Evolutionary conservation across 2,113 vertebrate species (phyloP).

Genomic region (Archilochus colubris): DNA sequence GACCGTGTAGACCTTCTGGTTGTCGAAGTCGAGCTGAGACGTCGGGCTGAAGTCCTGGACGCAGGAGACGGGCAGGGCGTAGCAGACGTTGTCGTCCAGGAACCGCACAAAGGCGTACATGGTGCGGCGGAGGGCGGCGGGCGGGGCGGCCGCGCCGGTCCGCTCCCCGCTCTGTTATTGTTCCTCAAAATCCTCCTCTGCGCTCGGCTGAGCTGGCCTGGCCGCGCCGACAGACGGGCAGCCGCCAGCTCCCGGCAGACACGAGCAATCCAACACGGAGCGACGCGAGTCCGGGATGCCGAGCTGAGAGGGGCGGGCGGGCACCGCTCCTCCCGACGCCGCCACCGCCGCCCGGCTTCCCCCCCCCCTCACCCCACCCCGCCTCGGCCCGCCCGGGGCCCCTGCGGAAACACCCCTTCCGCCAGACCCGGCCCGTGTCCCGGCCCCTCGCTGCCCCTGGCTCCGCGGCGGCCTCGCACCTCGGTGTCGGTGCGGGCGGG

Average conservation of each 20-base stretch:
- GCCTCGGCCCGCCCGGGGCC: neutral
- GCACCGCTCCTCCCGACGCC: no score
- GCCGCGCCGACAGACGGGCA: slow-evolving; percentile 9
- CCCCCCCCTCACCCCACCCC: neutral
- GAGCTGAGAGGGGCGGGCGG: neutral
- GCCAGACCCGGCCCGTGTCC: neutral
- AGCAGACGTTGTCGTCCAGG: slow-evolving; percentile 95
- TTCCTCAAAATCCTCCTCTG: slow-evolving; percentile 73
- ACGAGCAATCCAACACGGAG: slow-evolving; percentile 67
- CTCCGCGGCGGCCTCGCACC: neutral
- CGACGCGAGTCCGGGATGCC: neutral
- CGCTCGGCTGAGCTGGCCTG: slow-evolving; percentile 84
- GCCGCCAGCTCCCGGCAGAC: slow-evolving; percentile 36
- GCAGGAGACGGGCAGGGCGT: slow-evolving; percentile 88
- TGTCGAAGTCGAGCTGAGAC: slow-evolving; percentile 92
- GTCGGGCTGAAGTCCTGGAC: slow-evolving; percentile 91
- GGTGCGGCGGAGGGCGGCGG: slow-evolving; percentile 70
- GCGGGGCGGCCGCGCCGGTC: slow-evolving; percentile 31
- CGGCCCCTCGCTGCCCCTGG: neutral
- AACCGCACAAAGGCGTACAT: slow-evolving; percentile 97
- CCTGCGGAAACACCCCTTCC: neutral
- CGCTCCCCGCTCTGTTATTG: slow-evolving; percentile 53
- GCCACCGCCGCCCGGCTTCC: neutral
- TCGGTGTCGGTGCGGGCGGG: neutral
- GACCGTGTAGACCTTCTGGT: slow-evolving; percentile 96